Percentiles rank a stretch among this genome's conserved stretches.
Conservation (phyloP, 2,797 vertebrate species). For the Labroides dimidiatus region DNA sequence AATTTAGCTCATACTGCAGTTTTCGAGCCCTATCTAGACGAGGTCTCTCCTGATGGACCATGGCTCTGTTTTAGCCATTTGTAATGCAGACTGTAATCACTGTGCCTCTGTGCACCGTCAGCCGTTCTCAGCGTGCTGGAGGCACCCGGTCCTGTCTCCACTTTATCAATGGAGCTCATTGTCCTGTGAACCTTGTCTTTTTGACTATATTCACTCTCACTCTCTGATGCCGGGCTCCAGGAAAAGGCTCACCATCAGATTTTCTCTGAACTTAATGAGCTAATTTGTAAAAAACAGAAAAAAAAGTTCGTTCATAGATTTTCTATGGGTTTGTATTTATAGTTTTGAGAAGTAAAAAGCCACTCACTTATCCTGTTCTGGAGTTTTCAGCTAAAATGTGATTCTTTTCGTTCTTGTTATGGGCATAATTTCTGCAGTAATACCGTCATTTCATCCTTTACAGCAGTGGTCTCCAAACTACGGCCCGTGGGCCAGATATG, state of each 20-base stretch:
- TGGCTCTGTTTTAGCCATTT: conserved; percentile 76
- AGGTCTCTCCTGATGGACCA: conserved; percentile 42
- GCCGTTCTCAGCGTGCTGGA: conserved; percentile 64
- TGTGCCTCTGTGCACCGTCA: conserved; percentile 75
- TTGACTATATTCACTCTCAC: conserved; percentile 50
- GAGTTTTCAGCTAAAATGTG: too few relatives aligned
- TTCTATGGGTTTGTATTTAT: conserved; percentile 1
- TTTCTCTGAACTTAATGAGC: conserved; percentile 19
- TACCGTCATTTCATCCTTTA: too few relatives aligned
- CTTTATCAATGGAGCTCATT: conserved; percentile 81
- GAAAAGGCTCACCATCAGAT: conserved; percentile 25
- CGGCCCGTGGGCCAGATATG: too few relatives aligned
- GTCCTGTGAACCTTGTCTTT: conserved; percentile 69
- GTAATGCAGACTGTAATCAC: conserved; percentile 75
- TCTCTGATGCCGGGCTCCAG: conserved; percentile 51
- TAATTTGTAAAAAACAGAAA: conserved; percentile 2
- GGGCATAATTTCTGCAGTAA: too few relatives aligned
- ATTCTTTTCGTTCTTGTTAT: too few relatives aligned
- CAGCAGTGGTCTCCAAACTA: too few relatives aligned
- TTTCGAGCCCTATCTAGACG: conserved; percentile 18
- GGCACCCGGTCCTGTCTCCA: conserved; percentile 78
- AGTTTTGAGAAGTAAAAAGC: neutral
- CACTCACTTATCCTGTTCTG: neutral
- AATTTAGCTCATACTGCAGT: conserved; percentile 2
- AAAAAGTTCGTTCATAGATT: neutral